These are phyloP conservation scores for Agrilus planipennis DNA, from an alignment of 1,140 invertebrate genomes.

Conservation along the genomic window DNA sequence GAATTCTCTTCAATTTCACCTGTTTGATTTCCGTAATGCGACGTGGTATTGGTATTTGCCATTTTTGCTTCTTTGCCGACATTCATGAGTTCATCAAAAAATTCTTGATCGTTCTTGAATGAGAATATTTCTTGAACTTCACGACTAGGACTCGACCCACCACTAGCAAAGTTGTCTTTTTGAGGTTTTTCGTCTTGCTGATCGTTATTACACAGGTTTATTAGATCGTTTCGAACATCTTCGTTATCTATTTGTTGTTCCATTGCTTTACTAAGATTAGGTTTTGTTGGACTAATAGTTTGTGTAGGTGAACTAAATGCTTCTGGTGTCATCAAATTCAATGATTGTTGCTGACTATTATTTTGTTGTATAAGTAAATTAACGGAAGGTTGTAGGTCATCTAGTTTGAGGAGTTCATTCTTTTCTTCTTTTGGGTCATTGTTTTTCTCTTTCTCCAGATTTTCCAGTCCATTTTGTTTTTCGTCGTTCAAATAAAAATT, in stretches of 20 bases:
- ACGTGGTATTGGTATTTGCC: conserved; percentile 10
- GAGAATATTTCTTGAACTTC: conserved; percentile 73
- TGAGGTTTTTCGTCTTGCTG: conserved; percentile 4
- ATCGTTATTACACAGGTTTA: too few species aligned
- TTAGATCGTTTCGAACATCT: too few species aligned
- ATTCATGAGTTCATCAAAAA: conserved; percentile 26
- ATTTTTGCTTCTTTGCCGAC: conserved; percentile 14
- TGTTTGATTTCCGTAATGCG: too few species aligned
- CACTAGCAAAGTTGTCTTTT: conserved; percentile 43
- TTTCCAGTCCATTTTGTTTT: conserved; percentile 11
- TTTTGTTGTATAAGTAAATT: conserved; percentile 27
- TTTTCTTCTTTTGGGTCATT: conserved; percentile 14
- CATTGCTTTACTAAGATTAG: conserved; percentile 8
- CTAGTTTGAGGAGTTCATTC: conserved; percentile 21
- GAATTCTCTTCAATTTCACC: conserved; percentile 10
- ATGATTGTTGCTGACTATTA: conserved; percentile 16
- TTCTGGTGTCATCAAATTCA: conserved; percentile 77
- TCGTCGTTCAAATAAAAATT: conserved; percentile 6
- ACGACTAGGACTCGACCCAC: conserved; percentile 71
- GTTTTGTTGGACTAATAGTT: conserved; percentile 26
- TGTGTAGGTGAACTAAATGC: conserved; percentile 62
- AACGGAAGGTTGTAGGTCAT: conserved; percentile 30
- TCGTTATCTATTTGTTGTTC: conserved; percentile 19
- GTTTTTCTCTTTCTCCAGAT: conserved; percentile 11
- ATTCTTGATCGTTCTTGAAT: conserved; percentile 38